These are phyloP conservation scores for Thelaira solivaga DNA, from an alignment of 2,888 invertebrate species.

Conservation along the genomic window DNA sequence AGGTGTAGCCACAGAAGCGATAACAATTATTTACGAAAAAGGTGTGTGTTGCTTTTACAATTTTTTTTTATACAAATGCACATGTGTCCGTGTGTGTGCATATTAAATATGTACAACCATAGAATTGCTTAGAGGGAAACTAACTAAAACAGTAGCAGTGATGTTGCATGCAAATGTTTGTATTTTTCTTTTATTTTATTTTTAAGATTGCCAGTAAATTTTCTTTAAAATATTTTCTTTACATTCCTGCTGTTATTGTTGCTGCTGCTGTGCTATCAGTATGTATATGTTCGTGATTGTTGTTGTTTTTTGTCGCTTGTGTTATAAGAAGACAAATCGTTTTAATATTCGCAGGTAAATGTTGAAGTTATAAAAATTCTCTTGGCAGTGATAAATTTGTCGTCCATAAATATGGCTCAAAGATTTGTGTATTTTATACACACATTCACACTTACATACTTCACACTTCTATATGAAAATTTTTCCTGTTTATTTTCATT, in stretches of 20 bases:
- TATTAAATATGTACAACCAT: background rate
- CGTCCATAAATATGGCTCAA: constrained; percentile 54
- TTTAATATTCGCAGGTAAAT: constrained; percentile 62
- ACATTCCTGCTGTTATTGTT: background rate
- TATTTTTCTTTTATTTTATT: too few relatives aligned
- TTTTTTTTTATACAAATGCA: too few relatives aligned
- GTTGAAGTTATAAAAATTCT: constrained; percentile 49
- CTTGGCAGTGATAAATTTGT: constrained; percentile 58
- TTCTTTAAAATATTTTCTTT: constrained; percentile 22
- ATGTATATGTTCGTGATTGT: constrained; percentile 1
- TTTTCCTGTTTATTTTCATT: background rate
- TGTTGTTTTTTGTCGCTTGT: constrained; percentile 27
- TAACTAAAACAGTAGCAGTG: background rate
- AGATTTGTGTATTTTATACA: constrained; percentile 41
- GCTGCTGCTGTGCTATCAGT: background rate
- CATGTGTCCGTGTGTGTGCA: too few relatives aligned
- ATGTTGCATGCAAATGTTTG: background rate
- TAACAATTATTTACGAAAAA: too few relatives aligned
- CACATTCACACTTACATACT: constrained; percentile 11
- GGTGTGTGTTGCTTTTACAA: too few relatives aligned
- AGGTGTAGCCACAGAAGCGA: too few relatives aligned
- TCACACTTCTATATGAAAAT: background rate
- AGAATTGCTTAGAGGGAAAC: background rate
- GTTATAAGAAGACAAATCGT: constrained; percentile 57
- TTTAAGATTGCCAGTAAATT: background rate